Conservation (phyloP, 2,888 invertebrate genomes). For the Mellilla xanthometata region DNA sequence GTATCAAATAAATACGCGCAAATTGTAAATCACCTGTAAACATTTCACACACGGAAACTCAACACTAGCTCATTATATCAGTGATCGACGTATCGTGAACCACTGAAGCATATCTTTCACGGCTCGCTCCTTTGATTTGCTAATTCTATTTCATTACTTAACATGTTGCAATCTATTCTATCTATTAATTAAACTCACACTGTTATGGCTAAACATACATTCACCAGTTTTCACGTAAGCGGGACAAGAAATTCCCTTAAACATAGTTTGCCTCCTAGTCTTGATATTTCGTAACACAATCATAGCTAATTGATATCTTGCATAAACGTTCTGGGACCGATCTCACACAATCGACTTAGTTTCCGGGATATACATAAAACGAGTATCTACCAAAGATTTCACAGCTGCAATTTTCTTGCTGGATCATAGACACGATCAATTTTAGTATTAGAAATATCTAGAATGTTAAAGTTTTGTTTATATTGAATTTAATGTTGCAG, state of each 20-base stretch:
- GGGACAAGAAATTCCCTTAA: conserved; percentile 54
- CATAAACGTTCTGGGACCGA: conserved; percentile 61
- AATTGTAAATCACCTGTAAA: background rate
- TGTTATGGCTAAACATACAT: conserved; percentile 41
- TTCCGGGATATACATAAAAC: conserved; percentile 75
- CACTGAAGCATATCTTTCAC: conserved; percentile 14
- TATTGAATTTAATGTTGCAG: too few relatives aligned
- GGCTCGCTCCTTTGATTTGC: conserved; percentile 5
- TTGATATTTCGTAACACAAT: conserved; percentile 66
- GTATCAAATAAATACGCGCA: too few relatives aligned
- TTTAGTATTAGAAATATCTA: conserved; percentile 1
- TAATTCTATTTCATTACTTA: conserved; percentile 25
- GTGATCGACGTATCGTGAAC: conserved; percentile 12
- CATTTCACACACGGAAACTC: conserved; percentile 12
- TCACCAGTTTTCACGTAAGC: conserved; percentile 48
- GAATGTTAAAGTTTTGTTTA: too few relatives aligned
- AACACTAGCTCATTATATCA: conserved; percentile 14
- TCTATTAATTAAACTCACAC: conserved; percentile 40
- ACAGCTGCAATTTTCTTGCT: conserved; percentile 30
- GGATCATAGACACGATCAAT: conserved; percentile 26
- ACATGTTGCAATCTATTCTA: conserved; percentile 35
- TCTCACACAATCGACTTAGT: conserved; percentile 52
- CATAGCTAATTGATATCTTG: conserved; percentile 75
- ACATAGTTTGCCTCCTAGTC: conserved; percentile 38
- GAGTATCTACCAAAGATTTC: conserved; percentile 35